Percentiles rank a stretch among this genome's conserved stretches.
Conservation (phyloP, 2,797 vertebrate genomes). For the Bovichtus diacanthus region DNA sequence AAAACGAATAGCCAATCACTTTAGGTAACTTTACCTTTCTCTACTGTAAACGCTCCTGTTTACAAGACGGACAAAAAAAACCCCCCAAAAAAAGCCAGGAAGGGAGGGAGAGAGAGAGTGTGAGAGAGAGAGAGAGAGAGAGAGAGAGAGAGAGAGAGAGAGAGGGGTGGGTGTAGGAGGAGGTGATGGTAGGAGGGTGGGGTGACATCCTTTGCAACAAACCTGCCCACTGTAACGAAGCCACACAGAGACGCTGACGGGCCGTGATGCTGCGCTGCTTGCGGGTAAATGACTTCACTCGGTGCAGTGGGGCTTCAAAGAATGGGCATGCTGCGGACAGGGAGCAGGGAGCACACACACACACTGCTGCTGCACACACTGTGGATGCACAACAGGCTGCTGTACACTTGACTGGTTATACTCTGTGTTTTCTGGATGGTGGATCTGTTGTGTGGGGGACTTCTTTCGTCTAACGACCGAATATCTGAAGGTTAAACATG, state of each 20-base stretch:
- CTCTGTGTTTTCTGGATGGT: background rate
- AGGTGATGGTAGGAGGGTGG: conserved; percentile 42
- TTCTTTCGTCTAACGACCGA: background rate
- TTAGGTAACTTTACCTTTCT: background rate
- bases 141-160: background rate
- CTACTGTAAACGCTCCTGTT: background rate
- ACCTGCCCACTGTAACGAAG: conserved; percentile 64
- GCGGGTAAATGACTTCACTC: conserved; percentile 53
- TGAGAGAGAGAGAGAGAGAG: conserved; percentile 3
- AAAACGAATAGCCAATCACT: background rate
- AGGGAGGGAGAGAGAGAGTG: conserved; percentile 5
- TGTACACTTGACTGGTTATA: conserved; percentile 1
- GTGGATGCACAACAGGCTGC: conserved; percentile 39
- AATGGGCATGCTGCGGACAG: conserved; percentile 33
- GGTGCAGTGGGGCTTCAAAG: conserved; percentile 42
- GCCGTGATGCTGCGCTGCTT: conserved; percentile 60
- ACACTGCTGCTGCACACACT: background rate
- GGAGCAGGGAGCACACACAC: conserved; percentile 10
- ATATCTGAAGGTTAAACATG: background rate
- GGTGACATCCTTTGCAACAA: conserved; percentile 68
- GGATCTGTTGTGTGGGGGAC: background rate
- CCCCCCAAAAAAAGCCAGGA: no score
- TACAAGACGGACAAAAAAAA: background rate
- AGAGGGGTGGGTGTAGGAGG: conserved; percentile 33
- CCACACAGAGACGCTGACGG: conserved; percentile 29